Base-by-base conservation (phyloP, 2,888 invertebrate genomes). In the Lycaena phlaeas region DNA sequence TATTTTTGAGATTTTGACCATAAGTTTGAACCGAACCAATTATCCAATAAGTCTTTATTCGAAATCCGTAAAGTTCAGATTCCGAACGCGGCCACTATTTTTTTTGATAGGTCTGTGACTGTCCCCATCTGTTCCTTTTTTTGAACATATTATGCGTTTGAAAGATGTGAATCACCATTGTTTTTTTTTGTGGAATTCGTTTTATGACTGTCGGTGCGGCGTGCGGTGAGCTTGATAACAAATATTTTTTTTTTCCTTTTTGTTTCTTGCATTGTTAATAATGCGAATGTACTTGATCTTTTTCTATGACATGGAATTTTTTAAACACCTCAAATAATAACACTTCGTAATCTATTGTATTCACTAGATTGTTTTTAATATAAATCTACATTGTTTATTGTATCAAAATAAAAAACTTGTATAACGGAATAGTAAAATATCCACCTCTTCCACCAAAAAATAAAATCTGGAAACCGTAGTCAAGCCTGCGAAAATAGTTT, bases 81-180 rank as follows among this genome's bases (percentile, higher is more conserved):
- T 60, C 59, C 54, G 31, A 46, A n/a, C n/a, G n/a, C n/a, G n/a
- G n/a, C n/a, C n/a, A n/a, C n/a, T 60, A 59, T 64, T 75, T 79
- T 71, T 68, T 66, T 60, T 63, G 54, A 57, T 54, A 61, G 61
- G 66, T 66, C 68, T 66, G 66, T 69, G 65, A 70, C 59, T 66
- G 65, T 66, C 70, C n/a, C 75, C 81, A 81, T 79, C 81, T 81
- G 81, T 81, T 61, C 67, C 72, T 77, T 81, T 81, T 79, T 77
- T 68, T 67, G 64, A 51, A 56, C 61, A 61, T 65, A 60, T 61
- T 59, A 61, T 64, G n/a, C n/a, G 77, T 76, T 40, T 75, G 62
- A 73, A 68, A 59, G 49, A 60, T 59, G 66, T 74, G 69, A 77
- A 72, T 74, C 70, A 73, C 68, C 68, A 66, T 68, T 66, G 67